Evolutionary conservation across 2,797 vertebrate genomes (phyloP), one percentile per base, ranked within the genome.

Genomic region (Dicrostonyx torquatus): DNA sequence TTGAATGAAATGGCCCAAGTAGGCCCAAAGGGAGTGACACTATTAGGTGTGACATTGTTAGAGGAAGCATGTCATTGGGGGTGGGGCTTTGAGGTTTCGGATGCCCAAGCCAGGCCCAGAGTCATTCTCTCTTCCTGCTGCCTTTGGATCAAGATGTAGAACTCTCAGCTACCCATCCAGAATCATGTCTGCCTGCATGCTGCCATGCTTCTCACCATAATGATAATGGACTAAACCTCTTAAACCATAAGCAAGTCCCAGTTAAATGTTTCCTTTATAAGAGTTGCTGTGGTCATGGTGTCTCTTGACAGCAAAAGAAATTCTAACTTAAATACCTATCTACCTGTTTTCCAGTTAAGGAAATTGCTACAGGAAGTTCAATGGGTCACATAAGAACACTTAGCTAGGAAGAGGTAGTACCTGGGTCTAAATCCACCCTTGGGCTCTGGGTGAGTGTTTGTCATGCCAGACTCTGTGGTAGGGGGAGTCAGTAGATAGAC

Each of bases 301-400:
- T 37, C 34, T 68, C 15, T n/a, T 68, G 17, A 70, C n/a, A 22
- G 18, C n/a, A 70, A 20, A 10, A 70, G n/a, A 20, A 70, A 66
- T 26, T 26, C 24, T 62, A 62, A 66, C 68, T 37, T 70, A 70
- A 70, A 70, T 70, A 20, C 17, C 20, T 37, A 66, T 60, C 66
- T 62, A 45, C 20, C 18, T 8, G 2, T 73, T 92, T 84, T 55
- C 85, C 50, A 79, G 85, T 43, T 29, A 14, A 87, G 68, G 48
- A 78, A 31, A 66, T 7, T 1, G 72, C 40, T 40, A 6, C 40
- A 48, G 31, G 50, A 45, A 70, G 29, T 20, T 26, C 22, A 34
- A n/a, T 22, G 58, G 43, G 10, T 29, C 2, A 45, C 0, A 11
- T 0, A 0, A 8, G 58, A n/a, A 58, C 10, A 3, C 34, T 78